Conservation (phyloP, 2,888 invertebrate species). For the Agonopterix alstromeriana region DNA sequence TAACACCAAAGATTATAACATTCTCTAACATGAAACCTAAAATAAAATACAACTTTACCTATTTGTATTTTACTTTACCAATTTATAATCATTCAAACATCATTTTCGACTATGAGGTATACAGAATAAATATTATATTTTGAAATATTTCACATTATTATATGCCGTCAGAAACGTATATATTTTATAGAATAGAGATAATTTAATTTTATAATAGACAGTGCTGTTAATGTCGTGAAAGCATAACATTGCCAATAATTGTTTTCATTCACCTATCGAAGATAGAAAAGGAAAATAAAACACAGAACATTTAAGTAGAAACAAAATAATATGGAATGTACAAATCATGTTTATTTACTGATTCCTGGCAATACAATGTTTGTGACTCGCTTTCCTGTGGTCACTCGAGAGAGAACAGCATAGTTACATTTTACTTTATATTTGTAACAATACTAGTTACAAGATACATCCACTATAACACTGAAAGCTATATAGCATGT, state of each 20-base stretch:
- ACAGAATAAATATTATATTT: slow-evolving; percentile 66
- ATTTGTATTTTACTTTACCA: slow-evolving; percentile 68
- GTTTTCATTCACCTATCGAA: slow-evolving; percentile 42
- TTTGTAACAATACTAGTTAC: slow-evolving; percentile 42
- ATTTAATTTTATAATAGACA: slow-evolving; percentile 35
- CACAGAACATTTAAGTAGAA: slow-evolving; percentile 72
- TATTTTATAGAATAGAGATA: slow-evolving; percentile 23
- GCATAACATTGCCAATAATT: slow-evolving; percentile 43
- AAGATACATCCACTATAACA: slow-evolving; percentile 62
- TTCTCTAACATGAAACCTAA: slow-evolving; percentile 77
- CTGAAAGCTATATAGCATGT: slow-evolving; percentile 61
- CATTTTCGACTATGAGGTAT: slow-evolving; percentile 71
- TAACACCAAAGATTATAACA: slow-evolving; percentile 79
- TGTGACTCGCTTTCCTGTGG: slow-evolving; percentile 56
- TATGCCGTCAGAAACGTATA: slow-evolving; percentile 62
- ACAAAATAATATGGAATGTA: slow-evolving; percentile 88
- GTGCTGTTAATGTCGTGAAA: slow-evolving; percentile 51
- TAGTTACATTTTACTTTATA: slow-evolving; percentile 27
- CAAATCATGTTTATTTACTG: slow-evolving; percentile 85
- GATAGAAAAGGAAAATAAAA: slow-evolving; percentile 66
- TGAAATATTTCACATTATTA: slow-evolving; percentile 53
- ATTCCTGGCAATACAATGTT: slow-evolving; percentile 78
- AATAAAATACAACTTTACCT: slow-evolving; percentile 74
- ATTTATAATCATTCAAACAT: slow-evolving; percentile 75
- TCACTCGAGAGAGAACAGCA: slow-evolving; percentile 36